Conservation (phyloP, 2,797 vertebrate species). For the Anniella stebbinsi region DNA sequence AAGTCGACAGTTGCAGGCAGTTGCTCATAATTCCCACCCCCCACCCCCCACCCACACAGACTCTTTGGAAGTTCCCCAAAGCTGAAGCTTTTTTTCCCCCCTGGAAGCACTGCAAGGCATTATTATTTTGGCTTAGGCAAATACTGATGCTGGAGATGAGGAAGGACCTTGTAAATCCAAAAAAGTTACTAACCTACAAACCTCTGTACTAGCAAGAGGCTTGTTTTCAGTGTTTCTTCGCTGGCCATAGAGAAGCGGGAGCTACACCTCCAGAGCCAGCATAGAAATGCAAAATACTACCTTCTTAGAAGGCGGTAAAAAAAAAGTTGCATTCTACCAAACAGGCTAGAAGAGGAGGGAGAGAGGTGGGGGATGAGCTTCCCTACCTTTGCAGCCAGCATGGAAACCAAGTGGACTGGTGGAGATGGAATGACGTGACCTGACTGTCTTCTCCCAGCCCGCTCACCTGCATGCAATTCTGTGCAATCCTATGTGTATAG, state of each 20-base stretch:
- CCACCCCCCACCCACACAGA: no score
- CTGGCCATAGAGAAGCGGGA: accelerated
- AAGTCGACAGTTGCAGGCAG: no score
- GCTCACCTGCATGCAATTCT: background rate
- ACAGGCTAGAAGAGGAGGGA: background rate
- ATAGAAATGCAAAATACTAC: background rate
- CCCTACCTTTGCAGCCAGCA: background rate
- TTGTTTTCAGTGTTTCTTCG: no score
- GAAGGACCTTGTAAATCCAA: background rate
- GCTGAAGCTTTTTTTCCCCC: no score
- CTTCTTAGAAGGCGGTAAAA: background rate
- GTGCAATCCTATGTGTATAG: no score
- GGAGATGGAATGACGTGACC: background rate
- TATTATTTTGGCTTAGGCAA: no score
- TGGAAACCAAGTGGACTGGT: background rate
- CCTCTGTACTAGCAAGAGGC: no score
- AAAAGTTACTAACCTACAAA: background rate
- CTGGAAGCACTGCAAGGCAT: no score
- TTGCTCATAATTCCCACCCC: no score
- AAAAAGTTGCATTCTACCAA: background rate
- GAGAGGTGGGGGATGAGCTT: background rate
- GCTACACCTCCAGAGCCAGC: background rate
- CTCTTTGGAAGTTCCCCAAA: no score
- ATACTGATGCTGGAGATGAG: no score
- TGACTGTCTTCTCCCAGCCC: background rate